phyloP scores from a whole-genome alignment of 2,888 invertebrate genomes.

The Tinea pellionella region DNA sequence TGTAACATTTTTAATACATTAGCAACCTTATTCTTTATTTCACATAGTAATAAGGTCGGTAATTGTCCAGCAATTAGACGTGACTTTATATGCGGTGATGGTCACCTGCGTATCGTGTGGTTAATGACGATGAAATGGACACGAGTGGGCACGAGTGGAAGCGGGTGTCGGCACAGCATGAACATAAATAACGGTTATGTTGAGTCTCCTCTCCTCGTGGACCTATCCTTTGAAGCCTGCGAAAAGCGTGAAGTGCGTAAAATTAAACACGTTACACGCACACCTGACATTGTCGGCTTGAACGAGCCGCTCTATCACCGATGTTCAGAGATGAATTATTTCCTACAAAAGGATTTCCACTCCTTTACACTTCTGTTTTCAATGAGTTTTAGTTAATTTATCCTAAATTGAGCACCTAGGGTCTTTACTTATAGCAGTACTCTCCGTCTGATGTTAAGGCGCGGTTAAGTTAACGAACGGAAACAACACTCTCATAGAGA shows the following conservation, averaged over 20 bases:
- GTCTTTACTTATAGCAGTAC: too few relatives aligned
- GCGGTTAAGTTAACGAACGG: too few relatives aligned
- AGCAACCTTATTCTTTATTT: neutral
- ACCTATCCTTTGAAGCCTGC: slow-evolving; percentile 2
- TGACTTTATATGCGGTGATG: neutral
- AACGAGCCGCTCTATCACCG: neutral
- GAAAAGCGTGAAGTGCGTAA: neutral
- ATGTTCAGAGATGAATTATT: neutral
- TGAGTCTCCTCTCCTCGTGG: neutral
- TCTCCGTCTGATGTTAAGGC: too few relatives aligned
- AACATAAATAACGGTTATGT: slow-evolving; percentile 11
- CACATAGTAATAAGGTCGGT: neutral
- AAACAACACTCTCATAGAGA: too few relatives aligned
- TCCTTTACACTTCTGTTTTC: neutral
- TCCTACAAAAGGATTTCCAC: neutral
- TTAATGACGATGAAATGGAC: slow-evolving; percentile 11
- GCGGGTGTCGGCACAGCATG: slow-evolving; percentile 9
- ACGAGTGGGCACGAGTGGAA: slow-evolving; percentile 1
- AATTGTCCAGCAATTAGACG: neutral
- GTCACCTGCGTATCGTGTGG: slow-evolving; percentile 7
- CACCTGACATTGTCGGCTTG: slow-evolving; percentile 1
- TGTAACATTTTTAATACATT: neutral
- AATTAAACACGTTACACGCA: slow-evolving; percentile 6
- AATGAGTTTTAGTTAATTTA: neutral
- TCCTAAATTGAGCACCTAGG: too few relatives aligned